Base-by-base conservation (phyloP, 2,113 vertebrate genomes). In the human region DNA sequence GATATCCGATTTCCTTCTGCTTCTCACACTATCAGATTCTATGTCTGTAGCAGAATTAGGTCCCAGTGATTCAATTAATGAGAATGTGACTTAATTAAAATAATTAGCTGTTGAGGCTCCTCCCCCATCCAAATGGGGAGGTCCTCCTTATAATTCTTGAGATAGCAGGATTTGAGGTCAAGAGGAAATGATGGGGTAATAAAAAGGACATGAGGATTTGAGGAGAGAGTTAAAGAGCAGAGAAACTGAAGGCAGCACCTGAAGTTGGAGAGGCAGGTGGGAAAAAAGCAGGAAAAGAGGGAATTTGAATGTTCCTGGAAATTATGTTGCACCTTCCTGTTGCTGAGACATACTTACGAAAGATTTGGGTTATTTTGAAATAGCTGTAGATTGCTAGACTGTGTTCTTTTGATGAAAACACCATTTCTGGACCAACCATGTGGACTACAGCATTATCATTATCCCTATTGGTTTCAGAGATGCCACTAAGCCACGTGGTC, bases 21-120 rank as follows among this genome's bases (percentile, higher is more conserved):
- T 68, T 94, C 38, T 94, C 73, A 48, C 45, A 76, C 48, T 30
- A 23, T 89, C 70, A 43, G 64, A 55, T 70, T 83, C 45, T 79
- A 25, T 40, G 20, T 73, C 35, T 48, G 12, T 32, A 72, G 40
- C 4, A 89, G 40, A 35, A 30, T 11, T 89, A 14, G 59, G 27
- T 61, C 45, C 30, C 38, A 16, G 3, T 9, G 11, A 57, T 79
- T 91, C 35, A 64, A 45, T 84, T 57, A 38, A 90, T 43, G 11
- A 50, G 17, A 38, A 22, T 40, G 8, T 89, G 82, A 79, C 40
- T 52, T 85, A 87, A 81, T 76, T 66, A 66, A 90, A 92, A 73
- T 68, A 78, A 95, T 89, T 86, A 87, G 3, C 12, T 92, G 38
- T 73, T 55, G 89, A 75, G 35, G 2, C 18, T n/a, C 16, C 13